Base-by-base conservation (phyloP, 53 echinoderm and acorn worm genomes). In the Echinometra lucunter region DNA sequence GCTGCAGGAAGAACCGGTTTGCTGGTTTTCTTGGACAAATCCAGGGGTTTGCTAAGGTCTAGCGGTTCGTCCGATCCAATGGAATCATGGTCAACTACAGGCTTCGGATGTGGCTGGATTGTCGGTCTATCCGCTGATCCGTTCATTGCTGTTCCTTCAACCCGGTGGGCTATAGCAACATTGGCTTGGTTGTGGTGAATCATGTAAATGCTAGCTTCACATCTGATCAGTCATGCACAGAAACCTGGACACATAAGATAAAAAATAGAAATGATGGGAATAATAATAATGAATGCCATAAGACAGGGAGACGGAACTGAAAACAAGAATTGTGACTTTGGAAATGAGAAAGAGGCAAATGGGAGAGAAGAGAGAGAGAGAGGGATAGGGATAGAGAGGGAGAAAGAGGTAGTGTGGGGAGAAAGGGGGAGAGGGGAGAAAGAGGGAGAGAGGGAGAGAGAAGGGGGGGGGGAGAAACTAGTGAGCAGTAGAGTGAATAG, bases 1-100 rank as follows among this genome's bases (percentile, higher is more conserved):
- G 60, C 38, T 10, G 58, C 58, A 35, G 58, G 58, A 38, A 37
- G 1, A 60, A 37, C 2, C 9, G 89, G 60, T 8, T 57, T 89
- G 37, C 38, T 89, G 30, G 60, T 89, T 23, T 37, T 37, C 63
- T 95, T 92, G 27, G 98, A 98, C 19, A 98, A 74, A 83, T 98
- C 98, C 15, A 98, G 94, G 17, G 98, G 98, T 38, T 96, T 96
- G 90, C 95, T 98, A 9, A 98, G 95, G 74, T 98, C 98, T 11
- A 96, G 53, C 40, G 96, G 95, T 17, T 95, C 95, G 17, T 98
- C 97, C 27, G 78, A 30, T 53, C 85, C 49, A 12, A 30, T 49
- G n/a, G 85, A 28, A 53, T 30, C 30, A 28, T 13, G 30, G 49
- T 49, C 49, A 49, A 47, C 30, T 49, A 78, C 32, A 18, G 58